Evolutionary conservation across 2,888 invertebrate genomes (phyloP), one percentile per base, ranked within the genome.

Genomic region (Harmothoe impar): DNA sequence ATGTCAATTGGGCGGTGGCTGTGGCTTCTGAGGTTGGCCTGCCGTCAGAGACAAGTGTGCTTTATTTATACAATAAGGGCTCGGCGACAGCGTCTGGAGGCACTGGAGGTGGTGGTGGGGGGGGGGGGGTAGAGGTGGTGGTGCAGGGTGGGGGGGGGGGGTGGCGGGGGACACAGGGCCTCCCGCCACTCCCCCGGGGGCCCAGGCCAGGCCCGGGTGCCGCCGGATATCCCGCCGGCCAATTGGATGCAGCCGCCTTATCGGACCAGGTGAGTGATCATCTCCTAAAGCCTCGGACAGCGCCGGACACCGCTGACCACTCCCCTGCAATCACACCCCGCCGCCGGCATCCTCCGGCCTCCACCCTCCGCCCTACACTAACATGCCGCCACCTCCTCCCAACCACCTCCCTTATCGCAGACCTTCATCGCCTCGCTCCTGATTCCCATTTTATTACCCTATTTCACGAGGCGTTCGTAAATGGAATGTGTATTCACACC

Each of bases 1-100:
- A 86, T 86, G 86, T 86, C 86, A 86, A 86, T 86, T 86, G 86
- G 86, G 31, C 86, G 86, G 52, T 86, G 52, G 86, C 54, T 86
- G 86, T 12, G 86, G 54, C 54, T 54, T 25, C 0, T 85, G 52
- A 43, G 85, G 52, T 5, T 12, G 5, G 54, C 54, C 86, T 54
- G 86, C 56, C 31, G 25, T 52, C 86, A 7, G 86, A 86, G 86
- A 56, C 86, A 86, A 86, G 54, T 54, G 54, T 86, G 54, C 54
- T 86, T 86, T 86, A 86, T 86, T 86, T 54, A 86, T 86, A 86
- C 54, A 86, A 86, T 86, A 86, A 43, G 29, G 86, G 31, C 86
- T 51, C 43, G 23, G 25, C 51, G 54, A 52, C 52, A 25, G 12
- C 86, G 52, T 0, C 54, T n/a, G 52, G 84, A 35, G 52, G 84